Conservation (phyloP, 1,140 invertebrate genomes). For the Zelostemma sp. region DNA sequence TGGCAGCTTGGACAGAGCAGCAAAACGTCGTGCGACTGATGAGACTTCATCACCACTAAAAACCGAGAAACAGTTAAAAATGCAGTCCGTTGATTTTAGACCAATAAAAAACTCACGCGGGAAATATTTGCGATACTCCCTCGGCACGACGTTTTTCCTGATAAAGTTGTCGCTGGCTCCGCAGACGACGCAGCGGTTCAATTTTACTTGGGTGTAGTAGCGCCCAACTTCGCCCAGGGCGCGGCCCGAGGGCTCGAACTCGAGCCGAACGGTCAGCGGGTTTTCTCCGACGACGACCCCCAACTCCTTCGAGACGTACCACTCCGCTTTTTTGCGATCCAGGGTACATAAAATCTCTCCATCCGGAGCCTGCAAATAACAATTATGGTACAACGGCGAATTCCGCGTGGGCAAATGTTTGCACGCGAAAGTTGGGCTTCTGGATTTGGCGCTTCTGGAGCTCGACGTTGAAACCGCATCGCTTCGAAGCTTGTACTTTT, state of each 20-base stretch:
- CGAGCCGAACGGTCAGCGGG: conserved; percentile 81
- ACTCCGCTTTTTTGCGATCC: conserved; percentile 84
- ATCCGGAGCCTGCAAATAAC: conserved; percentile 83
- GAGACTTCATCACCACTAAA: conserved; percentile 82
- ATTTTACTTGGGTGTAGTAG: conserved; percentile 82
- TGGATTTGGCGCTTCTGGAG: conserved; percentile 22
- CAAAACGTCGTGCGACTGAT: conserved; percentile 86
- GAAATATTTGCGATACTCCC: conserved; percentile 88
- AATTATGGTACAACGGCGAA: conserved; percentile 85
- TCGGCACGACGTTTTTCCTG: conserved; percentile 85
- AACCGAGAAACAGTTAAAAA: conserved; percentile 41
- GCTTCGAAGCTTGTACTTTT: conserved; percentile 28
- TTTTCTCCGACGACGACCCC: conserved; percentile 75
- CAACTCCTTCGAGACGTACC: conserved; percentile 81
- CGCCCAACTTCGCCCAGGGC: conserved; percentile 77
- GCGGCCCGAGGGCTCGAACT: conserved; percentile 85
- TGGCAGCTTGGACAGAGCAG: conserved; percentile 83
- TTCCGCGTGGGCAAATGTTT: conserved; percentile 67
- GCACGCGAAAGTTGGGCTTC: conserved; percentile 15
- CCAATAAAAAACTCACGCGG: conserved; percentile 78
- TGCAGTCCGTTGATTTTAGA: too few relatives aligned
- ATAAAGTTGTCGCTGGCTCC: conserved; percentile 79
- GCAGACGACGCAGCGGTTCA: conserved; percentile 90
- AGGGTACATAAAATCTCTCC: conserved; percentile 84
- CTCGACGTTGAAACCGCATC: conserved; percentile 8